Base-by-base conservation (phyloP, 2,113 vertebrate genomes). In the Argyrosomus japonicus region DNA sequence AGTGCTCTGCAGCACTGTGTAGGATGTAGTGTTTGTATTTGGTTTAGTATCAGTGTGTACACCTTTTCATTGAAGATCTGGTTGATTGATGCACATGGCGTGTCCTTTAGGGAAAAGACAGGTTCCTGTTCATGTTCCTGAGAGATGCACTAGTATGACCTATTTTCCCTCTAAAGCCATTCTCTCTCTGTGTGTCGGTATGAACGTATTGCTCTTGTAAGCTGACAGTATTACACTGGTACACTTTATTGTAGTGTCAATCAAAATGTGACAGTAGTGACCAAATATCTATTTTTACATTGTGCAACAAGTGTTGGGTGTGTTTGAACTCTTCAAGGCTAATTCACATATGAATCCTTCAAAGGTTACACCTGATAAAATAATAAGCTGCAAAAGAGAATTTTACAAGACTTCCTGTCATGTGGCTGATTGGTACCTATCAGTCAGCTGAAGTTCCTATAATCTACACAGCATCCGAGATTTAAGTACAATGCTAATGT, bases 61-160 rank as follows among this genome's bases (percentile, higher is more conserved):
- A 19, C 32, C 11, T 25, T 64, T 75, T 32, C 21, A 71, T 68
- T 62, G 36, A 75, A 70, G 60, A 56, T 0, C 8, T 47, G 47
- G 57, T 43, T 67, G 58, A 86, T 61, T 63, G 75, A 73, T 89
- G 60, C 15, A 27, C 36, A 53, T 21, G 10, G 13, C 56, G 25
- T 45, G 47, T 85, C 80, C 63, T 85, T 29, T 74, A 18, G 57
- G 40, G 2, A 60, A 69, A 79, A 85, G 47, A 23, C 57, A 63
- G 19, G 43, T 29, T 62, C 68, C 58, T 70, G 8, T 69, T 83
- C 29, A n/a, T 63, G 69, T 45, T 79, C 71, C 32, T 47, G 57
- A 68, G 81, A 77, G 76, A 89, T 76, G 10, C 27, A 79, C 83
- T 53, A 25, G 18, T 67, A 47, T 88, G 84, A 87, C 89, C 88